Evolutionary conservation across 2,888 invertebrate genomes (phyloP).

Genomic region (Acleris literana): DNA sequence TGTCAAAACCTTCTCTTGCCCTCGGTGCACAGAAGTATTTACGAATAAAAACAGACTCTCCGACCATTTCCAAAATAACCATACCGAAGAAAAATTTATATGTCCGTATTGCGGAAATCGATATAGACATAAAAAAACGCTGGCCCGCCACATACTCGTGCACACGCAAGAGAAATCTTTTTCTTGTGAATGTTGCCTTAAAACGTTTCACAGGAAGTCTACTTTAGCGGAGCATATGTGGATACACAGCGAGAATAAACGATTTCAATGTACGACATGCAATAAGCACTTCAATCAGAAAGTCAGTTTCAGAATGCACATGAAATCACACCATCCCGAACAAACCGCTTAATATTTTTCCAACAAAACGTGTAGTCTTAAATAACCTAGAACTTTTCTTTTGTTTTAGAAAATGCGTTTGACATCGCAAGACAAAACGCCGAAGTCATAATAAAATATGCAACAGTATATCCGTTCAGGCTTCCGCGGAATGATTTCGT

Average conservation of each 20-base stretch:
- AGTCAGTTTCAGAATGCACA: conserved; percentile 63
- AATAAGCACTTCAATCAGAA: conserved; percentile 62
- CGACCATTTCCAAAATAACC: conserved; percentile 58
- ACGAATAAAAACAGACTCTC: conserved; percentile 50
- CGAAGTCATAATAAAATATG: conserved; percentile 50
- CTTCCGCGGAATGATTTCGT: conserved; percentile 4
- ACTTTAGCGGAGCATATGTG: conserved; percentile 66
- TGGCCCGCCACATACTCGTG: conserved; percentile 73
- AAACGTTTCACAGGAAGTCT: conserved; percentile 65
- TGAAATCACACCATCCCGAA: conserved; percentile 67
- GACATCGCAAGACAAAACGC: conserved; percentile 38
- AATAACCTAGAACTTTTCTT: no score
- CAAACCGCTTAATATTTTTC: background rate
- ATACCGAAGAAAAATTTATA: conserved; percentile 54
- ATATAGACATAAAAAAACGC: conserved; percentile 67
- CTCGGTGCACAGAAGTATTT: conserved; percentile 55
- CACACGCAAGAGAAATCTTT: conserved; percentile 76
- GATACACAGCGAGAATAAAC: conserved; percentile 67
- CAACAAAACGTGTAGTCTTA: no score
- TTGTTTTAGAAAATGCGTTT: background rate
- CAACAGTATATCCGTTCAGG: conserved; percentile 30
- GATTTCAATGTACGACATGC: conserved; percentile 61
- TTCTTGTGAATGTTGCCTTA: conserved; percentile 72
- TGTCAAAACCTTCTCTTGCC: conserved; percentile 47
- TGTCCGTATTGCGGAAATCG: conserved; percentile 64